Evolutionary conservation across 1,140 invertebrate genomes (phyloP).

Genomic region (Drosophila tropicalis): DNA sequence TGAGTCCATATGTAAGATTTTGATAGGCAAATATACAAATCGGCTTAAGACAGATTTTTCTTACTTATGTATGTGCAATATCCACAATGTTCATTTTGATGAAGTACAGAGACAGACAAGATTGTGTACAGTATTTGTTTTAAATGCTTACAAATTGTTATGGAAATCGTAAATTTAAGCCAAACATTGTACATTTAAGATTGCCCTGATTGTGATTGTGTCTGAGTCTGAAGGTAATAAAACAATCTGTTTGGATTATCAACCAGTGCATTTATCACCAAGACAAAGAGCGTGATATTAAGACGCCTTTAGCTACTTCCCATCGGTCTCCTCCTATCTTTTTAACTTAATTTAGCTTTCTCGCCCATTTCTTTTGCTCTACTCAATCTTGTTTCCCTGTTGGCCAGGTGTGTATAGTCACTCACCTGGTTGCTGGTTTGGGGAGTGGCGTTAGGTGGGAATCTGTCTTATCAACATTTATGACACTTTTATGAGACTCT

Average conservation of each 20-base stretch:
- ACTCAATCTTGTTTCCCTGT: background rate
- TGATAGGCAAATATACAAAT: too few species aligned
- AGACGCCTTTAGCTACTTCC: background rate
- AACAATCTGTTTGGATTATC: constrained; percentile 51
- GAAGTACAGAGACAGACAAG: background rate
- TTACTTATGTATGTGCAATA: too few species aligned
- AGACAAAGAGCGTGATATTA: constrained; percentile 53
- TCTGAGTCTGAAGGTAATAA: constrained; percentile 34
- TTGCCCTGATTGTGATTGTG: background rate
- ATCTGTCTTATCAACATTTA: constrained; percentile 79
- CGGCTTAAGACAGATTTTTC: too few species aligned
- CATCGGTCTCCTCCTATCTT: background rate
- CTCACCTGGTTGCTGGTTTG: background rate
- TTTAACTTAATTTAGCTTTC: background rate
- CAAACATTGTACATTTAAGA: constrained; percentile 3
- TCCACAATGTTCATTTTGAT: too few species aligned
- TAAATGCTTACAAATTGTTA: constrained; percentile 53
- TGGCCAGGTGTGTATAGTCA: constrained; percentile 10
- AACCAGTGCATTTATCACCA: constrained; percentile 48
- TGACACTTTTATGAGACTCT: constrained; percentile 64
- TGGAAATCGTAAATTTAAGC: constrained; percentile 38
- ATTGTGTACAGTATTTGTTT: constrained; percentile 1
- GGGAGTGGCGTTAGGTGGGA: constrained; percentile 38
- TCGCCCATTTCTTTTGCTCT: background rate
- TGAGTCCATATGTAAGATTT: too few species aligned